Base-by-base conservation (phyloP, 2,113 vertebrate species). In the Bubalus kerabau region DNA sequence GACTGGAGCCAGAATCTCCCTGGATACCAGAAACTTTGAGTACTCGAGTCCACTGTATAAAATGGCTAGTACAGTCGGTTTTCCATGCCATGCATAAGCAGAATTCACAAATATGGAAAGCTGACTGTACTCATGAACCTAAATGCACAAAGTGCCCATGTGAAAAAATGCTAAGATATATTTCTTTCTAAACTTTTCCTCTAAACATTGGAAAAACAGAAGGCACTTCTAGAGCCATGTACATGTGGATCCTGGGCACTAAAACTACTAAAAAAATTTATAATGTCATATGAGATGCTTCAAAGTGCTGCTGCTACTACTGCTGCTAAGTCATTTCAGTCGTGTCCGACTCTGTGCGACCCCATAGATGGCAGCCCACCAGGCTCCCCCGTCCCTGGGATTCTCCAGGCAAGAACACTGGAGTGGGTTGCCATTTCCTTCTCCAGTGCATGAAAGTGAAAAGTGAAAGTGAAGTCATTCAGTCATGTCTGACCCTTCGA, bases 181-280 rank as follows among this genome's bases (percentile, higher is more conserved):
- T 87, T 82, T 71, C 23, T 82, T 86, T 71, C 32, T 82, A 83
- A 85, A 71, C 12, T 85, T 43, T 67, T 89, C 59, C 26, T 59
- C 30, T 26, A 84, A 94, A 92, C 86, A 90, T 54, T 97, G 92
- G 3, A 64, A 86, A 97, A 89, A 48, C 16, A 86, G 36, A 85
- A 91, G 40, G 11, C 7, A 48, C 48, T 83, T 96, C 60, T 82
- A 86, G 32, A 97, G 76, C 40, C 36, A 59, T n/a, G 28, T 46
- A 15, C 7, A 40, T 17, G n/a, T 40, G 67, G 1, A 76, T 1
- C 1, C 7, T 43, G 24, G 21, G 30, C 8, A 84, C 24, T 78
- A 86, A 94, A 87, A 86, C 40, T 54, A 71, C 43, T n/a, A 46
- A 74, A 23, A 95, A 90, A 26, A 84, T 14, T 14, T 54, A 14